Evolutionary conservation across 2,888 invertebrate genomes (phyloP).

Genomic region (Pseudococcus longispinus): DNA sequence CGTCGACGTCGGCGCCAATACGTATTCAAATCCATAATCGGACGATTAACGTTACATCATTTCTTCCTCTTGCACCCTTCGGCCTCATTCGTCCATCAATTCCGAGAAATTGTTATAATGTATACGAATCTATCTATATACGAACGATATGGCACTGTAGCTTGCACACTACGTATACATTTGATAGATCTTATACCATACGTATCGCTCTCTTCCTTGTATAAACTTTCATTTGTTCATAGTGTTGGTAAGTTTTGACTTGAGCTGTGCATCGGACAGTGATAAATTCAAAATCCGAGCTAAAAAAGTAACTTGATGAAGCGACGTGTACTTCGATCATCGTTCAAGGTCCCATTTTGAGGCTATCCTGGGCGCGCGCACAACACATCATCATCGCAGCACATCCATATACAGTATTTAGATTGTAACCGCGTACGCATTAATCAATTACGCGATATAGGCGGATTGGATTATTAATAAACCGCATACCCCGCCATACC

Average conservation of each 20-base stretch:
- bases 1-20: background rate
- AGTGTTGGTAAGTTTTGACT: background rate
- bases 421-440: constrained; percentile 3
- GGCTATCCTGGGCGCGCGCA: background rate
- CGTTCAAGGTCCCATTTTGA: background rate
- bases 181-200: background rate
- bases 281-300: constrained; percentile 1
- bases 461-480: constrained; percentile 21
- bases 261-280: background rate
- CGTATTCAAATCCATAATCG: background rate
- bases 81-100: background rate
- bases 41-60: background rate
- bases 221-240: background rate
- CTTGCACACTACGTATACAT: background rate
- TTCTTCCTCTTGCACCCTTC: background rate
- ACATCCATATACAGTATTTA: constrained; percentile 5
- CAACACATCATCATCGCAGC: background rate
- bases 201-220: background rate
- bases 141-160: background rate
- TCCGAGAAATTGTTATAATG: background rate
- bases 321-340: background rate
- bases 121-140: background rate
- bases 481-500: background rate
- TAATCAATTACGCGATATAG: constrained; percentile 34
- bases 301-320: background rate